A percentile compares a stretch with the other conserved stretches of the same genome.
Evolutionary conservation across 2,797 vertebrate genomes (phyloP).

Genomic region (Poeciliopsis turneri): DNA sequence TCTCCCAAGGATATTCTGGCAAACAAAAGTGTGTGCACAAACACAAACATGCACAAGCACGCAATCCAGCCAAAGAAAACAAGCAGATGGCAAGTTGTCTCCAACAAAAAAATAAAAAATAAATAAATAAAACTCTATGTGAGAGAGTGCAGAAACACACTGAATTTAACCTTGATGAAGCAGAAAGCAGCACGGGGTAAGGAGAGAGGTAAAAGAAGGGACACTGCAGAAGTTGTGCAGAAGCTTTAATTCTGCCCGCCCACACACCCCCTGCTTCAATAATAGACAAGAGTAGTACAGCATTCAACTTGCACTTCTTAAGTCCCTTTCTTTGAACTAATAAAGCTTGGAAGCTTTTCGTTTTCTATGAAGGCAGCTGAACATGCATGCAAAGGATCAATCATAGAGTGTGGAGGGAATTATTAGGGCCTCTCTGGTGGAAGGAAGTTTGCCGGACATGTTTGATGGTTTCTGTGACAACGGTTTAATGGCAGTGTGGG

Average conservation of each 20-base stretch:
- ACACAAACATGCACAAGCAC: constrained; percentile 14
- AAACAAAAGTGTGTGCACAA: constrained; percentile 13
- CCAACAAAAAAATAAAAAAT: not conserved
- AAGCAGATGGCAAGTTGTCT: constrained; percentile 52
- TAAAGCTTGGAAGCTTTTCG: constrained; percentile 30
- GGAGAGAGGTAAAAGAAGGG: constrained; percentile 29
- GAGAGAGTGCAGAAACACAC: constrained; percentile 35
- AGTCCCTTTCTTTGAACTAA: constrained; percentile 26
- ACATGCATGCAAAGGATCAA: constrained; percentile 39
- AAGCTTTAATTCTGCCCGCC: constrained; percentile 31
- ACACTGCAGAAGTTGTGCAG: constrained; percentile 33
- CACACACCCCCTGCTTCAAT: constrained; percentile 18
- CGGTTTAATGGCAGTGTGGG: constrained; percentile 60
- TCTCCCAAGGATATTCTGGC: constrained; percentile 35
- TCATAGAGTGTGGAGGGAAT: constrained; percentile 46
- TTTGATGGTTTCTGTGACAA: constrained; percentile 67
- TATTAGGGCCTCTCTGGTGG: constrained; percentile 41
- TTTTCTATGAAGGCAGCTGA: constrained; percentile 38
- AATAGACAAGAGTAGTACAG: constrained; percentile 10
- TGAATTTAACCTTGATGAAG: constrained; percentile 46
- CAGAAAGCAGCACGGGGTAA: constrained; percentile 29
- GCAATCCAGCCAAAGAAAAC: constrained; percentile 20
- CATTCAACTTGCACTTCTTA: constrained; percentile 23
- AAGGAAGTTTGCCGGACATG: constrained; percentile 48
- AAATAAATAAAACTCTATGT: not conserved